Conservation (phyloP, 2,113 vertebrate species). For the Daphoenositta chrysoptera region DNA sequence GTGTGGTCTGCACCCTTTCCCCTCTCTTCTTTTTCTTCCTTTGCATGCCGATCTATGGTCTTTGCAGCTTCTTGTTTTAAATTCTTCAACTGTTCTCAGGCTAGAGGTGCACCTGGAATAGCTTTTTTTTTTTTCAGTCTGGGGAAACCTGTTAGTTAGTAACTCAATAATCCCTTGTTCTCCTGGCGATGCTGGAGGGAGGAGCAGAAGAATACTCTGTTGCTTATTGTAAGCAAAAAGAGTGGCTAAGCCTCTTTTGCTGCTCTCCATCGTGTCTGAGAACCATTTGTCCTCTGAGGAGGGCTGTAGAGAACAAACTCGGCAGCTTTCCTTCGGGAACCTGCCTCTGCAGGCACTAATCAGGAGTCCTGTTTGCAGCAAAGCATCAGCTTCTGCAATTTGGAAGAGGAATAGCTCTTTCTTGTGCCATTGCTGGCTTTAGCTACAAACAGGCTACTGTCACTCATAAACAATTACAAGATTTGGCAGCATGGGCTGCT, state of each 20-base stretch:
- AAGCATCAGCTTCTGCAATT: background rate
- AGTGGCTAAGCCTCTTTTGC: background rate
- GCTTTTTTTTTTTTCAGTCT: background rate
- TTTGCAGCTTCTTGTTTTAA: background rate
- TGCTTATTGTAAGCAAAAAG: background rate
- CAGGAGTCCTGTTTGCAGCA: background rate
- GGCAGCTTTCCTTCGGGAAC: background rate
- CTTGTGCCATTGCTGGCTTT: slow-evolving; percentile 20
- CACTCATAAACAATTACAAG: slow-evolving; percentile 43
- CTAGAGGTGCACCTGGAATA: background rate
- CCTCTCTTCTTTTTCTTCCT: background rate
- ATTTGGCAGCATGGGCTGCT: slow-evolving; percentile 27
- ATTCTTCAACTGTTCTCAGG: background rate
- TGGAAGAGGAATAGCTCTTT: background rate
- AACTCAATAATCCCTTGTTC: background rate
- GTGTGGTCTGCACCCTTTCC: background rate
- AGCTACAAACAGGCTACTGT: slow-evolving; percentile 40
- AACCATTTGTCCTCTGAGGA: background rate
- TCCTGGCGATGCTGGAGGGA: background rate
- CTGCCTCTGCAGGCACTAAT: background rate
- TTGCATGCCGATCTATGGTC: background rate
- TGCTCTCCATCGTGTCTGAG: background rate
- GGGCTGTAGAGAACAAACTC: background rate
- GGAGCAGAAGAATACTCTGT: background rate
- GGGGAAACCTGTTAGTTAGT: background rate